Evolutionary conservation across 1,140 invertebrate species (phyloP).

Genomic region (Diorhabda elongata): DNA sequence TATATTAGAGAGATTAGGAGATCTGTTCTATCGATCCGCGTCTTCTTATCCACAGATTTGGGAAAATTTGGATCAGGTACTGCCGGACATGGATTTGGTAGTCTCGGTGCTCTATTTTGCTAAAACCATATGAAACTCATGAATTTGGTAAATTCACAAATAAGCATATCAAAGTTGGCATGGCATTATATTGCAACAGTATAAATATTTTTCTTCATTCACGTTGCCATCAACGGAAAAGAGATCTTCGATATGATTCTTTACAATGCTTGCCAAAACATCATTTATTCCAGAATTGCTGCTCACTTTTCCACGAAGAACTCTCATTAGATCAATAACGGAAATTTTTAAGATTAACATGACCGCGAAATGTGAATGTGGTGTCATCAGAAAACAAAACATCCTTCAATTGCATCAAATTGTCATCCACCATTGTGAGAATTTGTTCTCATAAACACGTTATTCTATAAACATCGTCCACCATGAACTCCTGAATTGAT

Average conservation of each 20-base stretch:
- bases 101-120: not conserved
- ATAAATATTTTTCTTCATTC: not conserved
- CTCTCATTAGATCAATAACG: not conserved
- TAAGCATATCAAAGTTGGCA: not conserved
- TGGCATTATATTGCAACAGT: too few relatives aligned
- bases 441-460: constrained; percentile 19
- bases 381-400: constrained; percentile 14
- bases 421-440: constrained; percentile 12
- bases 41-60: constrained; percentile 6
- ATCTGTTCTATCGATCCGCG: not conserved
- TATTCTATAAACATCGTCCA: constrained; percentile 11
- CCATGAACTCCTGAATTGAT: constrained; percentile 5
- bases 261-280: not conserved
- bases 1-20: not conserved
- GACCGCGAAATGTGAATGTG: constrained; percentile 9
- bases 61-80: not conserved
- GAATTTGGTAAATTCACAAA: not conserved
- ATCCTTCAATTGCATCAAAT: constrained; percentile 13
- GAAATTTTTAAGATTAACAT: not conserved
- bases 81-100: constrained; percentile 5
- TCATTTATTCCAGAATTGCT: not conserved
- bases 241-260: not conserved
- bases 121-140: not conserved
- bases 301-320: not conserved
- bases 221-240: constrained; percentile 1